Conservation (phyloP, 92 coral and sea anemone species). For the Porites lobata region DNA sequence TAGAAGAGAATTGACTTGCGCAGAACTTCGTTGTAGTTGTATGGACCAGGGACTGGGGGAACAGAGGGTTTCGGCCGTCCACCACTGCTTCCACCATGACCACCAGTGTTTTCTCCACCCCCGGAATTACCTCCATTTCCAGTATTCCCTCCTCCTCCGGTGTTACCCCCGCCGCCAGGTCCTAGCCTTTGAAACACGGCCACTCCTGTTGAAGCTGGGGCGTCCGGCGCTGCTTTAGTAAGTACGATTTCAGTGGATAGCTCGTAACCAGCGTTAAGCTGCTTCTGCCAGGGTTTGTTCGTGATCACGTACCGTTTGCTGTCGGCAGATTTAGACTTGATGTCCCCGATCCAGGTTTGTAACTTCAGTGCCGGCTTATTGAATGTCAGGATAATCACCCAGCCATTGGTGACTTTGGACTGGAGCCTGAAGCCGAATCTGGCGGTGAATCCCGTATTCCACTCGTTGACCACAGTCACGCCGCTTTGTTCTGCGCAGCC, state of each 20-base stretch:
- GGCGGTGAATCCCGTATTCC: slow-evolving; percentile 46
- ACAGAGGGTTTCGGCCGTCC: background rate
- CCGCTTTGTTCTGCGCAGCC: slow-evolving; percentile 15
- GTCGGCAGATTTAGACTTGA: slow-evolving; percentile 12
- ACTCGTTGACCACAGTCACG: background rate
- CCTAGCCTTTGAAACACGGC: slow-evolving; percentile 15
- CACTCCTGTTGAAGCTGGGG: slow-evolving; percentile 6
- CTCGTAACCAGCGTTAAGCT: slow-evolving; percentile 13
- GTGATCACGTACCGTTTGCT: slow-evolving; percentile 10
- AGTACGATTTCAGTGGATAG: slow-evolving; percentile 3
- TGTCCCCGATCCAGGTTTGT: slow-evolving; percentile 21
- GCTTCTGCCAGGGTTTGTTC: slow-evolving; percentile 12
- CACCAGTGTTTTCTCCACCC: too few species aligned
- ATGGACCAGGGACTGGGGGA: too few species aligned
- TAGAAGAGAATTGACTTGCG: too few species aligned
- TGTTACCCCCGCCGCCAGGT: slow-evolving; percentile 1
- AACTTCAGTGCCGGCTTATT: slow-evolving; percentile 18
- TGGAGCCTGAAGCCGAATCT: slow-evolving; percentile 22
- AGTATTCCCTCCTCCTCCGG: slow-evolving; percentile 10
- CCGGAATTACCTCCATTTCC: too few species aligned
- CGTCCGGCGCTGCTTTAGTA: background rate
- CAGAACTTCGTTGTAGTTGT: too few species aligned
- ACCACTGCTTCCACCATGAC: background rate
- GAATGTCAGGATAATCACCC: slow-evolving; percentile 38
- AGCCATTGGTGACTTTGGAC: slow-evolving; percentile 25